A percentile compares a stretch with the other conserved stretches of the same genome.
These are phyloP conservation scores for Coelinius sp. DNA, from an alignment of 2,888 invertebrate genomes.

Conservation along the genomic window DNA sequence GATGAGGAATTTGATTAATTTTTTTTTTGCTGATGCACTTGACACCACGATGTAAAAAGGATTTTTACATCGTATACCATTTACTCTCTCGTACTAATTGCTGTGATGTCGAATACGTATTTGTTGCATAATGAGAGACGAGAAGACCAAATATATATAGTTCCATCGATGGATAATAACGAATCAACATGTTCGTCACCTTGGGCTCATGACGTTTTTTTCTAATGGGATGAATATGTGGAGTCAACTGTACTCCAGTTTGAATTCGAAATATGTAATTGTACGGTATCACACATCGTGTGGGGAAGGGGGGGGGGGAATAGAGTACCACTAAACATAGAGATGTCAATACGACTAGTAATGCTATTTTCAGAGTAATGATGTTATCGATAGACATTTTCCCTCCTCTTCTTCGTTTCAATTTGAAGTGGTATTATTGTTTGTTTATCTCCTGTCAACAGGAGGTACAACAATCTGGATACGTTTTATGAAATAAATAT, in stretches of 20 bases:
- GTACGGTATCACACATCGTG: background rate
- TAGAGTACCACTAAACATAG: constrained; percentile 7
- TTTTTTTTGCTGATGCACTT: background rate
- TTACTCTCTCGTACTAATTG: constrained; percentile 2
- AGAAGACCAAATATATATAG: constrained; percentile 2
- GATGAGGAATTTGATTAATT: background rate
- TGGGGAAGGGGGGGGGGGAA: background rate
- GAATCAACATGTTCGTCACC: constrained; percentile 18
- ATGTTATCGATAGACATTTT: background rate
- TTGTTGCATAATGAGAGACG: constrained; percentile 11
- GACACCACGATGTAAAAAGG: constrained; percentile 7
- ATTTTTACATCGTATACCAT: constrained; percentile 14
- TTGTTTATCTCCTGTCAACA: background rate
- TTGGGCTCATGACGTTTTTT: background rate
- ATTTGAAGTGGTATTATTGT: background rate
- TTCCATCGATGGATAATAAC: constrained; percentile 12
- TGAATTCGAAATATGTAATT: background rate
- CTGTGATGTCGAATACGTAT: background rate
- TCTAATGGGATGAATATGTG: constrained; percentile 7
- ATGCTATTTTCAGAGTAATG: constrained; percentile 10
- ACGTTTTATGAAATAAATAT: background rate
- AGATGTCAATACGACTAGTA: constrained; percentile 4
- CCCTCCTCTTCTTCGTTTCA: background rate
- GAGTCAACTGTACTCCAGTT: background rate
- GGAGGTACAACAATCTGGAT: background rate